These are phyloP conservation scores for Acholoe squamosa DNA, from an alignment of 2,888 invertebrate species.

Conservation along the genomic window DNA sequence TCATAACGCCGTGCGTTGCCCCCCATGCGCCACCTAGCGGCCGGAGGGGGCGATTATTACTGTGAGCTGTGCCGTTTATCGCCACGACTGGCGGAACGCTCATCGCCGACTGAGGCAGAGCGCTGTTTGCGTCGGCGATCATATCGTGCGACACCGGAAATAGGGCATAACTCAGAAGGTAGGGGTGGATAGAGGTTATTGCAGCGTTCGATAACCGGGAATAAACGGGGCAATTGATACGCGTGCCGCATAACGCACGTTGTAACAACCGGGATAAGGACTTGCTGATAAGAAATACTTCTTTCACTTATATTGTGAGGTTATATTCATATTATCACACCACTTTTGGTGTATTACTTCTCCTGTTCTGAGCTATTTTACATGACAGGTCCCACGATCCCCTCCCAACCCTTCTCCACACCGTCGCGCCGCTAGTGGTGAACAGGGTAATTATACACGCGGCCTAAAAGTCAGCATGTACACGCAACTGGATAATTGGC, in stretches of 20 bases:
- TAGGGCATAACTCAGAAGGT: conserved; percentile 46
- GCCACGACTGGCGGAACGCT: neutral
- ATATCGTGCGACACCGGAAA: conserved; percentile 51
- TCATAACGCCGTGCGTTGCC: conserved; percentile 39
- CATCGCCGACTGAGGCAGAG: neutral
- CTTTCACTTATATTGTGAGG: too few species aligned
- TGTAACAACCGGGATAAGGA: too few species aligned
- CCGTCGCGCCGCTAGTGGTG: neutral
- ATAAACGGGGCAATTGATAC: conserved; percentile 34
- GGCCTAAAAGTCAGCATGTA: conserved; percentile 41
- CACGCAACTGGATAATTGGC: conserved; percentile 56
- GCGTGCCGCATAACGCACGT: neutral
- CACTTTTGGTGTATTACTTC: too few species aligned
- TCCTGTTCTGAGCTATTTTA: too few species aligned
- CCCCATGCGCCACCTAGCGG: neutral
- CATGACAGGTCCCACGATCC: too few species aligned
- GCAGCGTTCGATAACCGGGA: conserved; percentile 44
- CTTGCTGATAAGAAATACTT: neutral
- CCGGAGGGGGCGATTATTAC: neutral
- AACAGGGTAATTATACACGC: conserved; percentile 49
- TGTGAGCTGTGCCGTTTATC: neutral
- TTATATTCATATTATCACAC: too few species aligned
- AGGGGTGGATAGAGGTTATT: conserved; percentile 18
- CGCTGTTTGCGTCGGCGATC: conserved; percentile 16
- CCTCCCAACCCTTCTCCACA: too few species aligned